Conservation (phyloP, 2,888 invertebrate species). For the Peribatodes rhomboidaria region DNA sequence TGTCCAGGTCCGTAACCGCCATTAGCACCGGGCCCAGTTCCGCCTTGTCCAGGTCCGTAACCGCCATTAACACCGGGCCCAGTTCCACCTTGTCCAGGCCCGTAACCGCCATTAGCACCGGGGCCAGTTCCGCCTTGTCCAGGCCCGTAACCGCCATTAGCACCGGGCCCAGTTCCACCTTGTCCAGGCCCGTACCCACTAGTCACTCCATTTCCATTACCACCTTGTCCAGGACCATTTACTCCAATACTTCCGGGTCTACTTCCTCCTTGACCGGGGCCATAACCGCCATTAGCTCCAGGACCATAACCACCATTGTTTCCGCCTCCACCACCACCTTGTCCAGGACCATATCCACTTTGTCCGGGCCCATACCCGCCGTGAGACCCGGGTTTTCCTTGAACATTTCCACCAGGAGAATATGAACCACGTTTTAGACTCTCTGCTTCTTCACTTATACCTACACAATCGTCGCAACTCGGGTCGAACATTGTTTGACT, state of each 20-base stretch:
- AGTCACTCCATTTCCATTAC: constrained; percentile 19
- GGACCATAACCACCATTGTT: background rate
- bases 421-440: constrained; percentile 54
- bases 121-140: constrained; percentile 22
- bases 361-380: constrained; percentile 10
- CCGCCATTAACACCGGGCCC: constrained; percentile 4
- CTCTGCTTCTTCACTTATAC: constrained; percentile 60
- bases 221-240: constrained; percentile 36
- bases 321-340: constrained; percentile 1
- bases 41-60: constrained; percentile 27
- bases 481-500: constrained; percentile 91
- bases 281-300: constrained; percentile 38
- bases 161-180: constrained; percentile 18
- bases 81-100: constrained; percentile 10
- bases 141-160: constrained; percentile 24
- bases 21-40: background rate
- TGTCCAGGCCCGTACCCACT: constrained; percentile 45
- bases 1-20: constrained; percentile 27
- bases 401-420: constrained; percentile 7
- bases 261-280: constrained; percentile 25
- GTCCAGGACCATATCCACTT: constrained; percentile 25
- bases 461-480: constrained; percentile 89
- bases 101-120: constrained; percentile 5
- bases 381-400: constrained; percentile 30
- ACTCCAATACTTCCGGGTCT: constrained; percentile 27